Base-by-base conservation (phyloP, 2,797 vertebrate genomes). In the Meda fulgida region DNA sequence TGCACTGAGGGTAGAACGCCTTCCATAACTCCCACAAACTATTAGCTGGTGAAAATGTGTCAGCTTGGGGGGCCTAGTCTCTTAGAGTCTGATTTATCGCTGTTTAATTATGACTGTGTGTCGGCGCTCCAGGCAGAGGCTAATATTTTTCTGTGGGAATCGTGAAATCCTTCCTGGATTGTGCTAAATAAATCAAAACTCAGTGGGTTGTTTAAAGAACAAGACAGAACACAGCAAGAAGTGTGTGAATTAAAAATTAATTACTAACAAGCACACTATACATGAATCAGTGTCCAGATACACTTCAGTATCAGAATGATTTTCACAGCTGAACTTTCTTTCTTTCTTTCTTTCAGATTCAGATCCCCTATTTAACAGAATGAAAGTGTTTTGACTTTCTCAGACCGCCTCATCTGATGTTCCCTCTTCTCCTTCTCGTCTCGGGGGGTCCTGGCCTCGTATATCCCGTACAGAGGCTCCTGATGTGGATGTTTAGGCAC, bases 401-500 rank as follows among this genome's bases (percentile, higher is more conserved):
- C 83, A 29, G 31, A 72, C 43, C 34, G 19, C 18, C 46, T 60
- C 40, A 16, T 31, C 83, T 67, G 86, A 88, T 78, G 40, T 91
- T 90, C 92, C 87, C 80, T 86, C 23, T 43, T 75, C 34, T 60
- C 16, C 6, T 26, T 51, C 87, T 89, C 87, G 69, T 46, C 71
- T 89, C 87, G 89, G 89, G 80, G 78, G 87, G 89, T 92, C 71
- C 29, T 66, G 91, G 87, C 81, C 89, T 89, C 89, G 83, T 88
- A 89, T 82, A 86, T 89, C 89, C 88, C 88, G 87, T 86, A 80
- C 89, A 88, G 89, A 89, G 88, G 78, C 70, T 85, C 87, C 89
- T 91, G 92, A 92, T 92, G 93, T 91, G 91, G 88, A 90, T 91
- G 91, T 92, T 94, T 93, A 91, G 91, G 89, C 92, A 93, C 72